Evolutionary conservation across 2,888 invertebrate species (phyloP), one percentile per base, ranked within the genome.

Genomic region (Leptinotarsa rubiginosa): DNA sequence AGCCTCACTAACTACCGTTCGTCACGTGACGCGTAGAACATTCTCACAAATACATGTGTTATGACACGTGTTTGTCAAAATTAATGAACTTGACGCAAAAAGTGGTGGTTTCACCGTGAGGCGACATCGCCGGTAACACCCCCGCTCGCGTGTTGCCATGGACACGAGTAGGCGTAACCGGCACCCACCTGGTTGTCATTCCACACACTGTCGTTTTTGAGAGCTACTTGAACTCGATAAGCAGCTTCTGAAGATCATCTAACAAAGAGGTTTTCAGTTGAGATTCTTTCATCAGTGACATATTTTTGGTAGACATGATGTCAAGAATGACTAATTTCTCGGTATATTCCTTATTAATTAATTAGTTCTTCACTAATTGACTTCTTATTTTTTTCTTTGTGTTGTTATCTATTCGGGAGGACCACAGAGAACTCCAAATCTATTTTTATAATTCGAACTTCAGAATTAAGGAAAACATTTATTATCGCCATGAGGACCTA

Each of bases 31-130:
- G 25, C 20, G 65, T 72, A 16, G 56, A 75, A 70, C 72, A 72
- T 74, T 74, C 69, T 75, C 70, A 59, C 70, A 78, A 80, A 79
- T 77, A 84, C 85, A 85, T 84, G 83, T 86, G 85, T 85, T 86
- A 82, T 86, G 86, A 86, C 86, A 85, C 85, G 85, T 83, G 85
- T 83, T 82, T 81, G 83, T 86, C 86, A 84, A 85, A 86, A 85
- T 86, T 86, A 86, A 86, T 85, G 85, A 86, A 84, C 83, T 83
- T 81, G 83, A 84, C 84, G 82, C 82, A 81, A 81, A 82, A 84
- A 82, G 83, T 82, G 84, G 80, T 78, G 79, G 82, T 81, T 83
- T 83, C 83, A 84, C 83, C 83, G 81, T 78, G 82, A 80, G 82
- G 83, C 81, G 85, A 84, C 80, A 78, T 78, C 77, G 72, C 62